Percentiles rank a stretch among this genome's conserved stretches.
phyloP scores from a whole-genome alignment of 1,140 invertebrate species.

The Argopecten irradians region DNA sequence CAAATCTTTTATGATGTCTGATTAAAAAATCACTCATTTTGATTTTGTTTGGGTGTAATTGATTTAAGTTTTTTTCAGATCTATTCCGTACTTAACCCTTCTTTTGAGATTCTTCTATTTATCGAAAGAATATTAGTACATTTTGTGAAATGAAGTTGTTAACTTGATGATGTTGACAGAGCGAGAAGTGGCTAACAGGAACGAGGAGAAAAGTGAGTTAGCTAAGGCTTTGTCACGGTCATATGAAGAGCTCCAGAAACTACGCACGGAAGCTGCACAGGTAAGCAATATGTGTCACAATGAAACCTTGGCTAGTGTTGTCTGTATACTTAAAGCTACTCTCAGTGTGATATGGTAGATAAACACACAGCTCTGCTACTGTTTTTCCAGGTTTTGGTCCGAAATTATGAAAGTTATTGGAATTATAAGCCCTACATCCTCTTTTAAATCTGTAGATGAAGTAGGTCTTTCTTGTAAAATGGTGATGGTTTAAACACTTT shows the following conservation, averaged over 20 bases:
- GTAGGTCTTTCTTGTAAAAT: neutral
- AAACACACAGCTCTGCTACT: constrained; percentile 2
- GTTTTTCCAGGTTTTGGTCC: neutral
- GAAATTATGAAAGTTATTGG: neutral
- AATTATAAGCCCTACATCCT: neutral
- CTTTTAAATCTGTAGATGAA: neutral
- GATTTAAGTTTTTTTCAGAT: too few relatives aligned
- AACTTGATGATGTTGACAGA: constrained; percentile 50
- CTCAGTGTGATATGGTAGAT: neutral
- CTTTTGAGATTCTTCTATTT: too few relatives aligned
- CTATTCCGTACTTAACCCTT: too few relatives aligned
- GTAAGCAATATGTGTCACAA: constrained; percentile 45
- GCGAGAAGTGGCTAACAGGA: constrained; percentile 62
- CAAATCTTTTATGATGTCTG: neutral
- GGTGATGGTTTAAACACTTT: neutral
- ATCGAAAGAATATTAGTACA: too few relatives aligned
- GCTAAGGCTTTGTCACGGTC: constrained; percentile 69
- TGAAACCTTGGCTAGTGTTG: neutral
- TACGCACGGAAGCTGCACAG: constrained; percentile 62
- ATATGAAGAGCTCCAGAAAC: constrained; percentile 70
- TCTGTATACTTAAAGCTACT: neutral
- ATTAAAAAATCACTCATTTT: neutral
- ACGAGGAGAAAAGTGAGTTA: constrained; percentile 70
- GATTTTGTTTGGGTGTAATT: neutral
- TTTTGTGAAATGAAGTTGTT: neutral